phyloP scores from a whole-genome alignment of 2,888 invertebrate species.

The Microplitis manilae region DNA sequence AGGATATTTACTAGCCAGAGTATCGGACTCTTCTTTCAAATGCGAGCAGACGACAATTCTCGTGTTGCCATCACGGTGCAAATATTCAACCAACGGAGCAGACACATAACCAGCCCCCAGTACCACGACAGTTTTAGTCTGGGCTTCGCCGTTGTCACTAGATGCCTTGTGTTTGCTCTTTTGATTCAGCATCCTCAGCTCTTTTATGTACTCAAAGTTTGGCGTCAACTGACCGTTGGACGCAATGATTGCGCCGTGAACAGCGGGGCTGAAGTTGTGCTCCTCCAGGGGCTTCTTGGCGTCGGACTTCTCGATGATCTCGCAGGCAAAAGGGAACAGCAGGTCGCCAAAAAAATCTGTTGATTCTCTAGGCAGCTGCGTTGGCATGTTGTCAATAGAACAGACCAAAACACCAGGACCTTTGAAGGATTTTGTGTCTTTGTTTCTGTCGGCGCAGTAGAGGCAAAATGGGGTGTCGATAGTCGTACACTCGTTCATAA shows the following conservation, averaged over 20 bases:
- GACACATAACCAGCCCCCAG: conserved; percentile 97
- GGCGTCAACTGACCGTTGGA: conserved; percentile 95
- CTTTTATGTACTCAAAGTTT: conserved; percentile 95
- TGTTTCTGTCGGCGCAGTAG: conserved; percentile 99
- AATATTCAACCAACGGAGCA: conserved; percentile 94
- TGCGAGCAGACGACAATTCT: conserved; percentile 90
- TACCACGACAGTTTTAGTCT: conserved; percentile 83
- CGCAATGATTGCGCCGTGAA: conserved; percentile 91
- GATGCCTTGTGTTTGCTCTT: conserved; percentile 81
- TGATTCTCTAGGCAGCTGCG: conserved; percentile 96
- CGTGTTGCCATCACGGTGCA: conserved; percentile 85
- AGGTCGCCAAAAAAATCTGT: conserved; percentile 98
- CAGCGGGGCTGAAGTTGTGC: conserved; percentile 82
- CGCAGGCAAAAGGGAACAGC: conserved; percentile 88
- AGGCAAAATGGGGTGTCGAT: conserved; percentile 99
- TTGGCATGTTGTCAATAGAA: conserved; percentile 99
- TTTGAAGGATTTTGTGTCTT: conserved; percentile 95
- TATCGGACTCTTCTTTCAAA: conserved; percentile 90
- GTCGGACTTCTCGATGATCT: conserved; percentile 87
- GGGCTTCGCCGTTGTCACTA: conserved; percentile 74
- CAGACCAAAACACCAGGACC: conserved; percentile 99
- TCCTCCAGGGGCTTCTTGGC: conserved; percentile 85
- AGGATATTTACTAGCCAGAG: conserved; percentile 82
- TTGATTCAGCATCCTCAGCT: conserved; percentile 80
- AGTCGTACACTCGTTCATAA: conserved; percentile 99